Base-by-base conservation (phyloP, 2,888 invertebrate genomes). In the Prenolepis imparis region DNA sequence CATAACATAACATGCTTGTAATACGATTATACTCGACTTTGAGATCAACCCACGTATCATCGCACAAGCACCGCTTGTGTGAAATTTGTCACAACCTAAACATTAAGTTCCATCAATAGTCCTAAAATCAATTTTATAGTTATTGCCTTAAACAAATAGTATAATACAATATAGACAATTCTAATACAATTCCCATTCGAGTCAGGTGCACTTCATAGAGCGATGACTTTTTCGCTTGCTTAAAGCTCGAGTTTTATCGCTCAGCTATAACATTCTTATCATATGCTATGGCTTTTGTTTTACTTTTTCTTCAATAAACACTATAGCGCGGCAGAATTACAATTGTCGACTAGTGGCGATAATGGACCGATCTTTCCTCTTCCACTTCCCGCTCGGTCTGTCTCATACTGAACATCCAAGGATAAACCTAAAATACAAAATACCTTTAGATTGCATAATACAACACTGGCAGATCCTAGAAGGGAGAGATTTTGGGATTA, bases 381-480 rank as follows among this genome's bases (percentile, higher is more conserved):
- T 82, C 97, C 97, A 73, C 93, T 92, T 86, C 92, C 93, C 82
- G 94, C 90, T 91, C 97, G 96, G 95, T 98, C 98, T 93, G 97
- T 96, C 95, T 98, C 98, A 94, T 97, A 98, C 93, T 97, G 97
- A 92, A 97, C 96, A 94, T 98, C 98, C 91, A 97, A 95, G 83
- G 97, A 96, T 90, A 96, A 96, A 93, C 96, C 96, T 97, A 93
- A 64, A 94, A 94, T 78, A 32, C 21, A 5, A 68, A 78, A 6
- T 28, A 32, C 3, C 32, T 67, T 55, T 32, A 81, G 1, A 64
- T 28, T 32, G 21, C 1, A 11, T 6, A 36, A 18, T 59, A 44
- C 3, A 3, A 28, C 3, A n/a, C n/a, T n/a, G 3, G 28, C 28
- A 3, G 28, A 28, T 28, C 28, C 28, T 28, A 28, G 28, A 28